A percentile compares a stretch with the other conserved stretches of the same genome.
Evolutionary conservation across 2,888 invertebrate genomes (phyloP).

Genomic region (Malthinus seriepunctatus): DNA sequence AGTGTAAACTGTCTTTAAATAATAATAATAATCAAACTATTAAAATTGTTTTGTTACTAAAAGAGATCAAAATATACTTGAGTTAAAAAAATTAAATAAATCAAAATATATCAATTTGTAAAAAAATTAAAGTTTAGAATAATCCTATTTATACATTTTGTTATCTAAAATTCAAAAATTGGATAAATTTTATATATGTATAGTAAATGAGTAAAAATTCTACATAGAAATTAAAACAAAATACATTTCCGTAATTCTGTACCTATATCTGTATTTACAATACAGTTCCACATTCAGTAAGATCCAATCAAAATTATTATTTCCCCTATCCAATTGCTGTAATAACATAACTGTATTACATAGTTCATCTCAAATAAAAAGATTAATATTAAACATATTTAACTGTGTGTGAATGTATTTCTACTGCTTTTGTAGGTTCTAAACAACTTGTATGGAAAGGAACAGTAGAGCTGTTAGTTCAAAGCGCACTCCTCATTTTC

Average conservation of each 20-base stretch:
- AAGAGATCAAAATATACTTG: constrained; percentile 29
- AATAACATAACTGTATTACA: constrained; percentile 42
- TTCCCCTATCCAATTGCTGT: constrained; percentile 42
- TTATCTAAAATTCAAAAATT: constrained; percentile 28
- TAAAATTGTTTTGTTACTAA: constrained; percentile 26
- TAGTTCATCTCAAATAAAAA: constrained; percentile 40
- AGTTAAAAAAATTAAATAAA: constrained; percentile 20
- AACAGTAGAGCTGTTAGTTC: too few relatives aligned
- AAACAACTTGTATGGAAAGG: too few relatives aligned
- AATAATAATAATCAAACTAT: constrained; percentile 28
- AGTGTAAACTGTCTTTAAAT: constrained; percentile 58
- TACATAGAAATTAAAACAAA: constrained; percentile 24
- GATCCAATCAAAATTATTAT: constrained; percentile 41
- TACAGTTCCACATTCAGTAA: constrained; percentile 43
- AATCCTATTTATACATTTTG: constrained; percentile 26
- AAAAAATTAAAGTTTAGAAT: constrained; percentile 41
- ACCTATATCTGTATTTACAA: constrained; percentile 33
- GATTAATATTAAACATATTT: neutral
- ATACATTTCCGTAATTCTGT: constrained; percentile 40
- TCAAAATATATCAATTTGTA: constrained; percentile 44
- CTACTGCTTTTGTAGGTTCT: neutral
- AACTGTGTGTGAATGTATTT: neutral
- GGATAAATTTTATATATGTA: constrained; percentile 31
- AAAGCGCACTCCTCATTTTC: too few relatives aligned
- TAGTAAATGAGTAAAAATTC: constrained; percentile 12